Conservation (phyloP, 2,113 vertebrate genomes). For the Chlorocebus sabaeus region DNA sequence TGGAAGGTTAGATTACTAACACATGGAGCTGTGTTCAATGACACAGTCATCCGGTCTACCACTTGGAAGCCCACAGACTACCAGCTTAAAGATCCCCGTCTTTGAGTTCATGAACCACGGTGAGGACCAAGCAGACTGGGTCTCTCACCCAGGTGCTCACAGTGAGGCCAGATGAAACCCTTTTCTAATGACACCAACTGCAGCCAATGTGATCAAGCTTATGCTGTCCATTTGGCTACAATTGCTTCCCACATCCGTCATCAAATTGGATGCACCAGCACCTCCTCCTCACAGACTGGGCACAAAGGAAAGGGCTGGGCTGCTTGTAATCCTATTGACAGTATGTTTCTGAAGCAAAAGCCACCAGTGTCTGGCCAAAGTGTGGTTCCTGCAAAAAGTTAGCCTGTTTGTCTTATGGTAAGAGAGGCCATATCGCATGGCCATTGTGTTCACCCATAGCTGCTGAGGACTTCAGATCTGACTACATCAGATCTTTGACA, state of each 20-base stretch:
- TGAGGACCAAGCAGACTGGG: too few species aligned
- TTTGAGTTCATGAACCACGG: background rate
- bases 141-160: background rate
- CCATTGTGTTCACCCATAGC: background rate
- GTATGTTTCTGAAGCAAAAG: background rate
- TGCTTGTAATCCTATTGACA: too few species aligned
- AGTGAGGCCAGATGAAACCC: too few species aligned
- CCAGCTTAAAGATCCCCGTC: background rate
- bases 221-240: too few species aligned
- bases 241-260: background rate
- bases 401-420: fast-evolving
- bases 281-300: fast-evolving
- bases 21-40: fast-evolving
- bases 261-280: too few species aligned
- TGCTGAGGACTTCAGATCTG: background rate
- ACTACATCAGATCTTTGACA: background rate
- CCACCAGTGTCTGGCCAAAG: fast-evolving
- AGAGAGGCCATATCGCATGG: background rate
- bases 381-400: background rate
- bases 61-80: background rate
- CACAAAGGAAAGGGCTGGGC: background rate
- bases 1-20: background rate
- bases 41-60: background rate
- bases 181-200: background rate
- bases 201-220: background rate